Base-by-base conservation (phyloP, 2,888 invertebrate species). In the Dynastes hyllus region DNA sequence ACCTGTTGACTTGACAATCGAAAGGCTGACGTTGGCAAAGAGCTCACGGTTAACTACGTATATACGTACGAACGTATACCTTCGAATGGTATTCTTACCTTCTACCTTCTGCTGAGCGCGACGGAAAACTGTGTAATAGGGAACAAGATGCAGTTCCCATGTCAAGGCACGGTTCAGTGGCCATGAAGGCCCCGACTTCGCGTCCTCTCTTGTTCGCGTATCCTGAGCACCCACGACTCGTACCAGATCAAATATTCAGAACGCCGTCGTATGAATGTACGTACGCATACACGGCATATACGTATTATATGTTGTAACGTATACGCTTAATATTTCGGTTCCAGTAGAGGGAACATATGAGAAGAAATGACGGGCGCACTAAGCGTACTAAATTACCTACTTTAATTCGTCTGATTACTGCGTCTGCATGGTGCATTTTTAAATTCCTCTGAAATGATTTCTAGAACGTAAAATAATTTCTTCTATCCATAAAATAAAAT, bases 151-250 rank as follows among this genome's bases (percentile, higher is more conserved):
- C 79, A 73, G 80, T 82, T 82, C 82, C 80, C 82, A 81, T 81
- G 81, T 82, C 81, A 78, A 65, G 71, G 80, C 78, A 81, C 78
- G 80, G 81, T 82, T 81, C 82, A 81, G 81, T 80, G 82, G 81
- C 81, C 81, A 82, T 80, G 81, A 82, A 81, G 80, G 81, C 76
- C 77, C 67, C 53, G 70, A 22, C 51, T 69, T 77, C 63, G 76
- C 61, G 63, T 29, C 27, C 73, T 55, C 71, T 67, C 55, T 71
- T 53, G 55, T 37, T 75, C 76, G 78, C 75, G 75, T 73, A 53
- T 73, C 61, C 53, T 61, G 73, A 11, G 73, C 73, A 73, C 73
- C 73, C 73, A 73, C 73, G 61, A 73, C 61, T 61, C 66, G 58
- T 67, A 66, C 65, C 73, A 76, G 75, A 79, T 79, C 79, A 79